These are phyloP conservation scores for Kryphioiulus occultus DNA, from an alignment of 2,888 invertebrate genomes.

Conservation along the genomic window DNA sequence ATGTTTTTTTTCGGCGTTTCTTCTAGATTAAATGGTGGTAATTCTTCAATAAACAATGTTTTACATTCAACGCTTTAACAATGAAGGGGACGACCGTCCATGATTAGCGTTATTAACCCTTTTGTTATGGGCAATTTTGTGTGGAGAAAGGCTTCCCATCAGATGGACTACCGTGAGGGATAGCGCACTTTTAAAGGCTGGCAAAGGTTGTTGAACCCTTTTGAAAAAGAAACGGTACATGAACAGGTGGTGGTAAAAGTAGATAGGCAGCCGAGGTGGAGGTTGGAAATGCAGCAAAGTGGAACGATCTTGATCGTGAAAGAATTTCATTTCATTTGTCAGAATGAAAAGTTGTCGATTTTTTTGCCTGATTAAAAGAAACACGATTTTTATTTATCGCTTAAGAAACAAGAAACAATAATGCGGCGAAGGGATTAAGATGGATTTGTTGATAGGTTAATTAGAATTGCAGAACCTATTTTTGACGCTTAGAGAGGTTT, in stretches of 20 bases:
- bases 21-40: too few species aligned
- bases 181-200: not conserved
- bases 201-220: not conserved
- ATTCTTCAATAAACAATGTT: too few species aligned
- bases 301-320: conserved; percentile 28
- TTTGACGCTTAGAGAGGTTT: too few species aligned
- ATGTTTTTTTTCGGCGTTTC: not conserved
- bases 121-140: not conserved
- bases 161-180: not conserved
- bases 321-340: conserved; percentile 25
- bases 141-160: not conserved
- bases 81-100: not conserved
- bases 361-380: not conserved
- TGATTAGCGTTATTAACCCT: not conserved
- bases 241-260: not conserved
- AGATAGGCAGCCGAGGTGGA: not conserved
- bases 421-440: not conserved
- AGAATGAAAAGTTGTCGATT: not conserved
- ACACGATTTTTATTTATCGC: not conserved
- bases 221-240: not conserved
- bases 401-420: not conserved
- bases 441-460: not conserved
- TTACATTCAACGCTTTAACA: not conserved
- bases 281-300: not conserved
- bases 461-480: not conserved